Conservation (phyloP, 2,113 vertebrate genomes). For the Alethe diademata region DNA sequence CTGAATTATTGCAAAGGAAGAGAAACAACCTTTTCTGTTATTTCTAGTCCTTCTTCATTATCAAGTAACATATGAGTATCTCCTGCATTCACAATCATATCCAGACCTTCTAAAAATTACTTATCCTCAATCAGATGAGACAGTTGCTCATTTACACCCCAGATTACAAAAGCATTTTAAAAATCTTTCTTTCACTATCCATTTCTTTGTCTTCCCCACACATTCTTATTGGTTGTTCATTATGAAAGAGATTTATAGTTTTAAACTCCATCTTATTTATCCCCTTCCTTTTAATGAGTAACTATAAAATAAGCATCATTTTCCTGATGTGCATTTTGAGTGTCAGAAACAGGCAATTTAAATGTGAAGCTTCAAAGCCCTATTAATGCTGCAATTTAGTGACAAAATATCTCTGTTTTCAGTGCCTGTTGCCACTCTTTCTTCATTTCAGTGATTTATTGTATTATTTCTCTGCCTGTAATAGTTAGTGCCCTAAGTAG, state of each 20-base stretch:
- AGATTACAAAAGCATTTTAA: conserved; percentile 53
- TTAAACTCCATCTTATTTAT: conserved; percentile 68
- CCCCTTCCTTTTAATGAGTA: conserved; percentile 70
- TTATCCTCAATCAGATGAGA: conserved; percentile 57
- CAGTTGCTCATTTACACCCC: conserved; percentile 63
- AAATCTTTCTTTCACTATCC: conserved; percentile 49
- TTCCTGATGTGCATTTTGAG: conserved; percentile 73
- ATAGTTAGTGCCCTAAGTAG: conserved; percentile 47
- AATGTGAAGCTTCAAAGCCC: conserved; percentile 62
- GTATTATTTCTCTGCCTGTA: conserved; percentile 66
- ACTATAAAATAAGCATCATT: conserved; percentile 75
- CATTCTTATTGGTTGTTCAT: conserved; percentile 46
- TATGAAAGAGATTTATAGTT: conserved; percentile 68
- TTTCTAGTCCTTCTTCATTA: conserved; percentile 68
- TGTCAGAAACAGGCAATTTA: conserved; percentile 75
- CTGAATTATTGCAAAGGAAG: conserved; percentile 18
- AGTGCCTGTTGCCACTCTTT: conserved; percentile 65
- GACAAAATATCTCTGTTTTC: conserved; percentile 70
- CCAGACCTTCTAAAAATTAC: conserved; percentile 64
- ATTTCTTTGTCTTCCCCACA: conserved; percentile 44
- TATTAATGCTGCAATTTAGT: conserved; percentile 74
- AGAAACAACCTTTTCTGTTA: conserved; percentile 56
- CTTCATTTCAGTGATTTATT: conserved; percentile 74
- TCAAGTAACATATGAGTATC: conserved; percentile 44
- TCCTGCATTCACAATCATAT: background rate